Percentiles rank a stretch among this genome's conserved stretches.
These are phyloP conservation scores for Microplitis demolitor DNA, from an alignment of 1,140 invertebrate genomes.

Conservation along the genomic window DNA sequence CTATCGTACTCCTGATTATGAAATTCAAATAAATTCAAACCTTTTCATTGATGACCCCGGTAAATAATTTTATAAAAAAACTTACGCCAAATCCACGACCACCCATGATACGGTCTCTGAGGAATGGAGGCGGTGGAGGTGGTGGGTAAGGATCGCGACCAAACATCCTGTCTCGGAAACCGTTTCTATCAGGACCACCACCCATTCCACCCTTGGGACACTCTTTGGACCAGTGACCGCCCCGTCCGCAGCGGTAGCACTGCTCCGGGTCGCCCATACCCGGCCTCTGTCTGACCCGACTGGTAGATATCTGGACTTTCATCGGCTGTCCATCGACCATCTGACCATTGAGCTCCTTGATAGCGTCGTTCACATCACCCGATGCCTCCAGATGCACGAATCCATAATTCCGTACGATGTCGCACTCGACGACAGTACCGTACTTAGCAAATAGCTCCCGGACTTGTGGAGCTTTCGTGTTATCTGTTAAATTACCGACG, in stretches of 20 bases:
- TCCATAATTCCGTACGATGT: slow-evolving; percentile 90
- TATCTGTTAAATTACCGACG: slow-evolving; percentile 87
- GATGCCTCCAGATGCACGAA: slow-evolving; percentile 87
- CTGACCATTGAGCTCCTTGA: slow-evolving; percentile 84
- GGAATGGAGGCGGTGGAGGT: slow-evolving; percentile 82
- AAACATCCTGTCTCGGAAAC: slow-evolving; percentile 82
- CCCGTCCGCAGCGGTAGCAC: slow-evolving; percentile 91
- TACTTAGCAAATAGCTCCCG: slow-evolving; percentile 85
- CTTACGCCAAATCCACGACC: slow-evolving; percentile 77
- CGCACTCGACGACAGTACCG: slow-evolving; percentile 87
- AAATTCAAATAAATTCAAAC: not conserved
- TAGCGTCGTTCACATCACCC: slow-evolving; percentile 82
- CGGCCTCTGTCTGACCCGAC: slow-evolving; percentile 87
- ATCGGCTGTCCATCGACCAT: slow-evolving; percentile 85
- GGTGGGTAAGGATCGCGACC: slow-evolving; percentile 82
- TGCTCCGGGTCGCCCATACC: slow-evolving; percentile 95
- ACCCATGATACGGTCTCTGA: slow-evolving; percentile 84
- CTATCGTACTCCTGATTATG: slow-evolving; percentile 74
- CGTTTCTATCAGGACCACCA: slow-evolving; percentile 71
- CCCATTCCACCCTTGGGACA: slow-evolving; percentile 77
- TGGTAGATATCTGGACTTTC: slow-evolving; percentile 89
- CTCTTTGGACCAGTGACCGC: slow-evolving; percentile 94
- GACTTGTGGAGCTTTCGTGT: slow-evolving; percentile 85
- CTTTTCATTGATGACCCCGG: too few relatives aligned
- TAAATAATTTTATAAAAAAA: not conserved